Percentiles rank a stretch among this genome's conserved stretches.
These are phyloP conservation scores for Bruchidius siliquastri DNA, from an alignment of 2,888 invertebrate species.

Conservation along the genomic window DNA sequence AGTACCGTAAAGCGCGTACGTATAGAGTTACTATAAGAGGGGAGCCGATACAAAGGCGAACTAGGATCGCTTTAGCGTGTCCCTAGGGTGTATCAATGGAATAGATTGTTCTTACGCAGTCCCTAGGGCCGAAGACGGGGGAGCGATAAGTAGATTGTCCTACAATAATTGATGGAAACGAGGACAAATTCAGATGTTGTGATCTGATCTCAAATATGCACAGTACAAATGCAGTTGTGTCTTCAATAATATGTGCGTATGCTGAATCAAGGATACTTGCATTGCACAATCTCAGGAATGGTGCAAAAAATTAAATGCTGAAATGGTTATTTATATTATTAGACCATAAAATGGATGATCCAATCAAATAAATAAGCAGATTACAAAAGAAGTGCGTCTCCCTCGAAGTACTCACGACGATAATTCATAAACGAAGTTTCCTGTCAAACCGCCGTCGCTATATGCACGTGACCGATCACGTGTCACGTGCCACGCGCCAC, in stretches of 20 bases:
- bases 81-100: constrained; percentile 25
- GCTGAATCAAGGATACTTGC: too few species aligned
- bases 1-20: not conserved
- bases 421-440: too few species aligned
- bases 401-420: not conserved
- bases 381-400: not conserved
- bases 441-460: too few species aligned
- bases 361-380: too few species aligned
- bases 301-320: too few species aligned
- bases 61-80: constrained; percentile 8
- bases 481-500: not conserved
- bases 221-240: too few species aligned
- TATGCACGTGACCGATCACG: not conserved
- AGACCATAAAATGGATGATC: too few species aligned
- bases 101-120: constrained; percentile 26
- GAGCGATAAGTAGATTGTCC: constrained; percentile 14
- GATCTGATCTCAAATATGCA: not conserved
- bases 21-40: constrained; percentile 5
- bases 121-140: constrained; percentile 14
- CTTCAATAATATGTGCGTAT: too few species aligned
- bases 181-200: not conserved
- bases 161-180: constrained; percentile 11
- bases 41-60: constrained; percentile 16
- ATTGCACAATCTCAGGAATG: too few species aligned
- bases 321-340: too few species aligned